Percentiles rank a stretch among this genome's conserved stretches.
These are phyloP conservation scores for Sinosuthora webbiana DNA, from an alignment of 2,113 vertebrate species.

Conservation along the genomic window DNA sequence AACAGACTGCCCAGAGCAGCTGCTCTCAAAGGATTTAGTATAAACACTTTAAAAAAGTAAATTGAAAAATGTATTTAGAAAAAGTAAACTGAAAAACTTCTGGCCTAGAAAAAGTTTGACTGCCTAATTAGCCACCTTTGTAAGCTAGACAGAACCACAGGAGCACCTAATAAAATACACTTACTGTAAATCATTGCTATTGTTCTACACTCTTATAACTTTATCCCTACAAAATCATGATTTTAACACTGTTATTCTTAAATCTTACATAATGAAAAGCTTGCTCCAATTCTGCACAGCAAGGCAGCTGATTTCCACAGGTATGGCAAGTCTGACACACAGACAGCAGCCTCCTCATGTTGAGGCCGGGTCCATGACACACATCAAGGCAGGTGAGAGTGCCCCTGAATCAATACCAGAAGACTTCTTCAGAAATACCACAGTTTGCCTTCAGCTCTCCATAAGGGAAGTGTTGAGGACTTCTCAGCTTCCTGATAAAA, in stretches of 20 bases:
- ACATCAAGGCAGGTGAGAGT: not conserved
- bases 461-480: not conserved
- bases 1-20: not conserved
- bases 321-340: not conserved
- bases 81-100: not conserved
- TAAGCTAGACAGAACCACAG: not conserved
- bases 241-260: not conserved
- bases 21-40: not conserved
- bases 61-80: not conserved
- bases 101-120: not conserved
- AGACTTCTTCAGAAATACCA: not conserved
- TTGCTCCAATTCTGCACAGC: not conserved
- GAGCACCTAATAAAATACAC: not conserved
- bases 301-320: not conserved
- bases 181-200: not conserved
- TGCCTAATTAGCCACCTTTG: not conserved
- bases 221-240: not conserved
- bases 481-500: not conserved
- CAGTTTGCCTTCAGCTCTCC: accelerated
- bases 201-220: not conserved
- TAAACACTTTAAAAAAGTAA: not conserved
- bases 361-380: not conserved
- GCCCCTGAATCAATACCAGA: not conserved
- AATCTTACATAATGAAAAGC: not conserved
- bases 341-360: not conserved